Evolutionary conservation across 2,888 invertebrate genomes (phyloP).

Genomic region (Merodon equestris): DNA sequence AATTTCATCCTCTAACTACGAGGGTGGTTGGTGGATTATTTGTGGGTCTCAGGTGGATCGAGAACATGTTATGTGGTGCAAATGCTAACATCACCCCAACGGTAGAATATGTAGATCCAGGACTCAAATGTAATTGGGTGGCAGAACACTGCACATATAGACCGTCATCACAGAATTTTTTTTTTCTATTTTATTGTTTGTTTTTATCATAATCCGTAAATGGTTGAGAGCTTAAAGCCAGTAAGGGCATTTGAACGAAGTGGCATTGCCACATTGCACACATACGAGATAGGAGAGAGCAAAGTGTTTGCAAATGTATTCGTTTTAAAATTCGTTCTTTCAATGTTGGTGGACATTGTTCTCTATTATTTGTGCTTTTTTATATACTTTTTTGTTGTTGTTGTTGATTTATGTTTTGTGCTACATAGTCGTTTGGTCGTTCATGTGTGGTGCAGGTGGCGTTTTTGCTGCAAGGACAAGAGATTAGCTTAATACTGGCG

Average conservation of each 20-base stretch:
- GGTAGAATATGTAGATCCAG: background rate
- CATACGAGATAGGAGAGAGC: no score
- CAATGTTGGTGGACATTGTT: no score
- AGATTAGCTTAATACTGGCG: constrained; percentile 58
- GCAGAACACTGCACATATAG: constrained; percentile 10
- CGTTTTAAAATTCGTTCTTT: constrained; percentile 50
- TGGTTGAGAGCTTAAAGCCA: constrained; percentile 61
- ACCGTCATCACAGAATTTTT: background rate
- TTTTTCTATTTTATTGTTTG: constrained; percentile 17
- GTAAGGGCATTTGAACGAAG: background rate
- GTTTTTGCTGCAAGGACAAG: constrained; percentile 24
- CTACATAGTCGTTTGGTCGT: no score
- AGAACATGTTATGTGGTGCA: constrained; percentile 39
- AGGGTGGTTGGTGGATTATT: constrained; percentile 34
- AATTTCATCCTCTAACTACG: constrained; percentile 30
- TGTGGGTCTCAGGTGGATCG: constrained; percentile 63
- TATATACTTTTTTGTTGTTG: background rate
- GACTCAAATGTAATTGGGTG: constrained; percentile 51
- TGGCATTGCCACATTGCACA: no score
- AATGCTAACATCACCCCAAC: constrained; percentile 44
- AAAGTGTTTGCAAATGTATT: constrained; percentile 64
- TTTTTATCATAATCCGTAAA: constrained; percentile 64
- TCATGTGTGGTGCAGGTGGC: constrained; percentile 31
- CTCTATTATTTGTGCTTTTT: no score
- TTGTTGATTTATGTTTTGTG: constrained; percentile 54